These are phyloP conservation scores for Lagorchestes hirsutus DNA, from an alignment of 2,797 vertebrate species.

Conservation along the genomic window DNA sequence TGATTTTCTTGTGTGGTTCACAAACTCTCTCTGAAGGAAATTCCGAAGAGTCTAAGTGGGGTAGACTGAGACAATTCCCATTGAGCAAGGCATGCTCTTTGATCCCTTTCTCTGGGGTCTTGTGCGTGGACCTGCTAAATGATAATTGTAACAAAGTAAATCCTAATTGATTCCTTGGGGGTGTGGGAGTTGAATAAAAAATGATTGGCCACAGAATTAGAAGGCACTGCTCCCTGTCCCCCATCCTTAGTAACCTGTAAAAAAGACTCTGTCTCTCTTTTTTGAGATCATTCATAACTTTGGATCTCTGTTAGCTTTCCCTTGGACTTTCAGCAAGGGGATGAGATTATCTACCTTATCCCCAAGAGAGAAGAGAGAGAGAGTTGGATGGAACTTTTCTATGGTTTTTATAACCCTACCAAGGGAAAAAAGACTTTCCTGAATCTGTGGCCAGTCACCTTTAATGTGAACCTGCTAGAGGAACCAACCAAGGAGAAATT, in stretches of 20 bases:
- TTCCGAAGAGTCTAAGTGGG: not conserved
- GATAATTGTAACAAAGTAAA: not conserved
- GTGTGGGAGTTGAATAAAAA: not conserved
- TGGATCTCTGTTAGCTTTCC: not conserved
- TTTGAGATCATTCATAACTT: not conserved
- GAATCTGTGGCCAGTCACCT: not conserved
- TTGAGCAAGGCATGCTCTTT: not conserved
- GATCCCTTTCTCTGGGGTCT: not conserved
- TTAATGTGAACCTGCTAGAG: not conserved
- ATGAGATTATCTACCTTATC: not conserved
- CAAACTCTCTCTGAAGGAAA: not conserved
- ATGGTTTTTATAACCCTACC: not conserved
- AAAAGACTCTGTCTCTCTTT: not conserved
- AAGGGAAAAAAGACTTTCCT: not conserved
- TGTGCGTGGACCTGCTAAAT: not conserved
- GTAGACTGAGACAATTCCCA: not conserved
- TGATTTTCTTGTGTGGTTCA: not conserved
- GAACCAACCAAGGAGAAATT: not conserved
- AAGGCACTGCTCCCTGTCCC: not conserved
- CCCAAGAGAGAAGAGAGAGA: not conserved
- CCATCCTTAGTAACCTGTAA: not conserved
- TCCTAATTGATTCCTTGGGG: not conserved
- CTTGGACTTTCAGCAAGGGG: not conserved
- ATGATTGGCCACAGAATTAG: not conserved
- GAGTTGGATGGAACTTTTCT: not conserved